phyloP scores from a whole-genome alignment of 1,140 invertebrate species.

The Amphibalanus amphitrite region DNA sequence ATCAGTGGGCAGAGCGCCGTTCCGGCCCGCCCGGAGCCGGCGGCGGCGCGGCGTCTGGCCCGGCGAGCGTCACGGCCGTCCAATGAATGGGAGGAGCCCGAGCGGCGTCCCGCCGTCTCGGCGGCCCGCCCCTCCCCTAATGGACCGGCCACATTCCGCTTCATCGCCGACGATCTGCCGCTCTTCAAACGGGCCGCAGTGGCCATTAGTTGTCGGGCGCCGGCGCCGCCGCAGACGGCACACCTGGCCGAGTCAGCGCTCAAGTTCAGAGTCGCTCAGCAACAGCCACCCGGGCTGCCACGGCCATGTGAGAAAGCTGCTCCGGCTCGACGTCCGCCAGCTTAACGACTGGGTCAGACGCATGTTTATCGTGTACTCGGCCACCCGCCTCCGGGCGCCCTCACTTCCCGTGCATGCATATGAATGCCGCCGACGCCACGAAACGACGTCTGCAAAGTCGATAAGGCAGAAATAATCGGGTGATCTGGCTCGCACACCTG shows the following conservation, averaged over 20 bases:
- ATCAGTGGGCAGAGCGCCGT: neutral
- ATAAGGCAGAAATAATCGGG: no score
- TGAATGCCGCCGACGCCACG: neutral
- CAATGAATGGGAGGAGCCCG: neutral
- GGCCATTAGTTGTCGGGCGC: neutral
- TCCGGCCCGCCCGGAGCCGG: no score
- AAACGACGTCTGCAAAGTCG: no score
- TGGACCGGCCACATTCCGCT: neutral
- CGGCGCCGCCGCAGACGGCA: neutral
- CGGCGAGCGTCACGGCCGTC: no score
- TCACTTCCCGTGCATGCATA: neutral
- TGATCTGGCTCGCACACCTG: neutral
- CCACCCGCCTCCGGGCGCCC: no score
- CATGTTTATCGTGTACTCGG: neutral
- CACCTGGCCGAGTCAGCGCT: neutral
- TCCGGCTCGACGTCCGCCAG: no score
- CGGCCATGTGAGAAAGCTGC: neutral
- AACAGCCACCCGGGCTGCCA: neutral
- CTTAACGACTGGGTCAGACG: neutral
- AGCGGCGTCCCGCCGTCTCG: neutral
- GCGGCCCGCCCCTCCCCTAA: neutral
- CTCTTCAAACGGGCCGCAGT: neutral
- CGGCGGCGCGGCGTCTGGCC: no score
- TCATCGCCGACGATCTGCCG: neutral
- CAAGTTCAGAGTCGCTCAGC: neutral